Conservation (phyloP, 2,888 invertebrate species). For the Chalcosyrphus nemorum region DNA sequence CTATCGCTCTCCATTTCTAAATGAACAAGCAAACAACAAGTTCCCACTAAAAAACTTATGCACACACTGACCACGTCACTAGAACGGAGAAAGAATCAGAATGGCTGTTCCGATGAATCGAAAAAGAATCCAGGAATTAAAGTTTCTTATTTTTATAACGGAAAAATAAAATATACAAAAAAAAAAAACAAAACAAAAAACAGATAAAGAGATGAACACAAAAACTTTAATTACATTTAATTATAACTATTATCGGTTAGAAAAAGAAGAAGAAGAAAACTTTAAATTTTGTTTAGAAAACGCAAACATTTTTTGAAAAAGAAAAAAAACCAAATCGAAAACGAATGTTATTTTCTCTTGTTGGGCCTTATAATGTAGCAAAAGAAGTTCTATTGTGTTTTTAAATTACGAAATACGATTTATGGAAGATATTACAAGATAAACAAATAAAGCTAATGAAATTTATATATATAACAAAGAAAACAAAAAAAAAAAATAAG, state of each 20-base stretch:
- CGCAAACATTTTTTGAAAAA: constrained; percentile 28
- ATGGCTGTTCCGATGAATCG: constrained; percentile 71
- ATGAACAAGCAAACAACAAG: constrained; percentile 14
- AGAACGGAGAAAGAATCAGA: constrained; percentile 64
- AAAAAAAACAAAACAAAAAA: constrained; percentile 5
- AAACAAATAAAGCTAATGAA: constrained; percentile 70
- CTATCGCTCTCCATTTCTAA: constrained; percentile 33
- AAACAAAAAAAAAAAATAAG: constrained; percentile 11
- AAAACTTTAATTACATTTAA: constrained; percentile 44
- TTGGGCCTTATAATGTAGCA: constrained; percentile 74
- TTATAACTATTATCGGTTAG: constrained; percentile 58
- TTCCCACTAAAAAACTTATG: constrained; percentile 18
- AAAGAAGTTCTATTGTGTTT: constrained; percentile 69
- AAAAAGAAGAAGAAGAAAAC: constrained; percentile 44
- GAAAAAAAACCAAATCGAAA: constrained; percentile 68
- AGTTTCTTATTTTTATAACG: constrained; percentile 72
- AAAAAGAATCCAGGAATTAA: constrained; percentile 63
- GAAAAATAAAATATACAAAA: constrained; percentile 31
- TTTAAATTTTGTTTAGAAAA: constrained; percentile 53
- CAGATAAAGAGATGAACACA: constrained; percentile 29
- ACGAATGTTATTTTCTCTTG: constrained; percentile 73
- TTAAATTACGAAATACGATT: constrained; percentile 68
- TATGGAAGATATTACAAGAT: constrained; percentile 71
- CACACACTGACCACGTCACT: constrained; percentile 58
- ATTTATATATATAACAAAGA: constrained; percentile 66